Conservation (phyloP, 2,113 vertebrate genomes). For the Semicossyphus pulcher region DNA sequence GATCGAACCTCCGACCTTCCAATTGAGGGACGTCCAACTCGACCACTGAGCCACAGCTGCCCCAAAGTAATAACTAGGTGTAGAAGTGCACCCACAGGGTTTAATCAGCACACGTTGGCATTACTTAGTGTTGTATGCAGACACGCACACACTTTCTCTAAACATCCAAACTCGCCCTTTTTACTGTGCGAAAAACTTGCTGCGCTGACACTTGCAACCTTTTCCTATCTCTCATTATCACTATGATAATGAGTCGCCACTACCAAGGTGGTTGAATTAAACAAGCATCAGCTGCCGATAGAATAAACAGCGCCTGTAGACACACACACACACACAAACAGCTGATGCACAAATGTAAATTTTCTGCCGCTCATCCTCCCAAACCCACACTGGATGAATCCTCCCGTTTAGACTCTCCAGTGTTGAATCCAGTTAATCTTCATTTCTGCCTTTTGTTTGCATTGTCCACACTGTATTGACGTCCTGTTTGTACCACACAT, state of each 20-base stretch:
- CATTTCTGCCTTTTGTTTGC: neutral
- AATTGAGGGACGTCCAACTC: too few relatives aligned
- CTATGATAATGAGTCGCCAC: constrained; percentile 71
- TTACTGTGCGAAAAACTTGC: constrained; percentile 22
- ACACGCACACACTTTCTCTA: constrained; percentile 26
- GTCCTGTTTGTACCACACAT: neutral
- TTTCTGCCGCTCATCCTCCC: constrained; percentile 27
- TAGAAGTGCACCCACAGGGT: neutral
- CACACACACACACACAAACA: constrained; percentile 18
- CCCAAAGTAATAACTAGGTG: too few relatives aligned
- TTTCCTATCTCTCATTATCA: constrained; percentile 66
- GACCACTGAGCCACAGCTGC: too few relatives aligned
- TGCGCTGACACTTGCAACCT: constrained; percentile 71
- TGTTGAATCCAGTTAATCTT: constrained; percentile 11
- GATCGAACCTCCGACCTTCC: too few relatives aligned
- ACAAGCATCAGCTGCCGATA: constrained; percentile 44
- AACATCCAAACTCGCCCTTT: constrained; percentile 24
- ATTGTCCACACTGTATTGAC: neutral
- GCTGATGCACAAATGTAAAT: constrained; percentile 49
- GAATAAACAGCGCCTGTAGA: constrained; percentile 51
- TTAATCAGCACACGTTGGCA: neutral
- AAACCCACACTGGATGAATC: constrained; percentile 32
- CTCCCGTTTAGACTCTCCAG: constrained; percentile 17
- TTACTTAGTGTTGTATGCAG: too few relatives aligned
- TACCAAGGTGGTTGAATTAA: constrained; percentile 50